phyloP scores from a whole-genome alignment of 2,888 invertebrate species.

The Scaeva pyrastri region DNA sequence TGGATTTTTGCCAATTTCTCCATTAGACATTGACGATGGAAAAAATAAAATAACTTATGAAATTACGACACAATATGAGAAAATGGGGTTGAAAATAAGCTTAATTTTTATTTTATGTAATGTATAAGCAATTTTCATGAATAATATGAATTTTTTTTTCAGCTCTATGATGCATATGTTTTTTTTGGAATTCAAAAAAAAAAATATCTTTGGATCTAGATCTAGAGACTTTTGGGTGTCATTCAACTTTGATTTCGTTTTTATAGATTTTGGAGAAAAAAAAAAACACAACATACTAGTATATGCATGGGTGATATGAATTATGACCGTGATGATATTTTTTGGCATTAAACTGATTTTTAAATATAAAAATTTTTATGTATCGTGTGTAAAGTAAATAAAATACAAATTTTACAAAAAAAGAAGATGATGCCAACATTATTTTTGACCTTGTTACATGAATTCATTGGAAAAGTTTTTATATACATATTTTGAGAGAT shows the following conservation, averaged over 20 bases:
- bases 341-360: constrained; percentile 3
- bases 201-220: not conserved
- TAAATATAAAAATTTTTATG: no score
- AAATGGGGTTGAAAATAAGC: constrained; percentile 13
- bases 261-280: not conserved
- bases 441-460: constrained; percentile 32
- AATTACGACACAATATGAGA: constrained; percentile 17
- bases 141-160: not conserved
- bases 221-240: not conserved
- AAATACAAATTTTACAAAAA: not conserved
- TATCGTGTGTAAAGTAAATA: not conserved
- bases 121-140: not conserved
- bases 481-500: constrained; percentile 5
- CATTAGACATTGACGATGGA: constrained; percentile 34
- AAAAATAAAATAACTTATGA: not conserved
- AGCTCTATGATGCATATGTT: not conserved
- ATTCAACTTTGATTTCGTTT: constrained; percentile 22
- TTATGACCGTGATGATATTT: not conserved
- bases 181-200: not conserved
- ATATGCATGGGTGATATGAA: not conserved
- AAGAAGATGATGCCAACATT: constrained; percentile 9
- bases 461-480: not conserved
- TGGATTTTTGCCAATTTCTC: constrained; percentile 36
- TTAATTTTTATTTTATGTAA: constrained; percentile 13
- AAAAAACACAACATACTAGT: no score